Evolutionary conservation across 2,888 invertebrate genomes (phyloP).

Genomic region (Eutolmus rufibarbis): DNA sequence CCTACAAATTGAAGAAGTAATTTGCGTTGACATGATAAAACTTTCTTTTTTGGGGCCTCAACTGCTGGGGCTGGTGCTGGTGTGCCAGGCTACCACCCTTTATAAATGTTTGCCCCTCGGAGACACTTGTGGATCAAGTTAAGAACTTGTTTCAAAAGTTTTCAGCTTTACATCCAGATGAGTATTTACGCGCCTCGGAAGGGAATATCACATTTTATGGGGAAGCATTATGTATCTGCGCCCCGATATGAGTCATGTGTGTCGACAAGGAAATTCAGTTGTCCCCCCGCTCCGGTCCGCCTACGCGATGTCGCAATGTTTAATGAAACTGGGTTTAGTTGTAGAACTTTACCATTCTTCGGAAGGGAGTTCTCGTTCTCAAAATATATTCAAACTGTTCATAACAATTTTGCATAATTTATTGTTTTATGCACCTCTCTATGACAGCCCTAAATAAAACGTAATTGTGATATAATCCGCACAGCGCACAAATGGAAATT

Average conservation of each 20-base stretch:
- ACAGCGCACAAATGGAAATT: not conserved
- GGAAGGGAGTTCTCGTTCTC: not conserved
- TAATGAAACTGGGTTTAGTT: not conserved
- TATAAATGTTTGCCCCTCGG: constrained; percentile 27
- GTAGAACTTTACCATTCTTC: not conserved
- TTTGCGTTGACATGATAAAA: constrained; percentile 35
- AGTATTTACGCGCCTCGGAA: constrained; percentile 23
- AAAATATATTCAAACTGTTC: not conserved
- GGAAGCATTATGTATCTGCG: not conserved
- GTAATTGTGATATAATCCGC: not conserved
- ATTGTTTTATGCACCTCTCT: not conserved
- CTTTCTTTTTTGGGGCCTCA: not conserved
- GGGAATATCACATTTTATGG: not conserved
- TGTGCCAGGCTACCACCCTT: not conserved
- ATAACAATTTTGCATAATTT: not conserved
- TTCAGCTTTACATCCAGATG: constrained; percentile 28
- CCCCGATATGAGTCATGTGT: not conserved
- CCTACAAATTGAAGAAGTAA: constrained; percentile 33
- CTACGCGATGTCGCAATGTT: not conserved
- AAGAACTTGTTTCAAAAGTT: constrained; percentile 31
- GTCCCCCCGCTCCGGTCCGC: not conserved
- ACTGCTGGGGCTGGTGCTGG: not conserved
- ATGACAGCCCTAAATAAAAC: not conserved
- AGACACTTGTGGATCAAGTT: constrained; percentile 34
- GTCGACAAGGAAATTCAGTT: not conserved